Evolutionary conservation across 2,888 invertebrate genomes (phyloP), one percentile per base, ranked within the genome.

Genomic region (Cenopis cana): DNA sequence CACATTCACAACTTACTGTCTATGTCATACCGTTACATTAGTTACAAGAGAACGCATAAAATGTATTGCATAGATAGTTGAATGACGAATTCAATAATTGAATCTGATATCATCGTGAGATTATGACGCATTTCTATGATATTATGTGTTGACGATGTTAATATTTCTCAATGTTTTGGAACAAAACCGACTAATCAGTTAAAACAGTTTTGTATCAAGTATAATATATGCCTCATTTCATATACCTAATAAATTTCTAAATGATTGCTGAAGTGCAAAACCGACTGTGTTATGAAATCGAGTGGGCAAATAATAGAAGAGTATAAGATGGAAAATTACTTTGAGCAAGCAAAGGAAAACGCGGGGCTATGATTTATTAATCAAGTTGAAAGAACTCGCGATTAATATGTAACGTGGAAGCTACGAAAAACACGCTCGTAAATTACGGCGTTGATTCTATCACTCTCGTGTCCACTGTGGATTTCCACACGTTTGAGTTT

Each of bases 41-140:
- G 18, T 8, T 52, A 17, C 36, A 24, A 60, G 9, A 33, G 5
- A 5, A 33, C 33, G 33, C 5, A 50, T 33, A 8, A 24, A 49
- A 49, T 33, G 33, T 50, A 50, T 12, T 6, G 29, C 49, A 29
- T 29, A 5, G 11, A 11, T 24, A 46, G 46, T n/a, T 46, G 46
- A 29, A 11, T 49, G 60, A 60, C 60, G 24, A 41, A 18, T 41
- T 14, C 41, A 46, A 59, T 20, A 38, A 20, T 20, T 20, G 38
- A 14, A 60, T 60, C 24, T 60, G 60, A 60, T 60, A 60, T 46
- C 60, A 60, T 60, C 46, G 46, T 6, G 14, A 46, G 14, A n/a
- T 46, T 46, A 60, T 60, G 60, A 60, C 60, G 11, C 60, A 60
- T 46, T 60, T 6, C 60, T 41, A 29, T n/a, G n/a, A n/a, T n/a